These are phyloP conservation scores for Edolisoma coerulescens DNA, from an alignment of 2,113 vertebrate genomes.

Conservation along the genomic window DNA sequence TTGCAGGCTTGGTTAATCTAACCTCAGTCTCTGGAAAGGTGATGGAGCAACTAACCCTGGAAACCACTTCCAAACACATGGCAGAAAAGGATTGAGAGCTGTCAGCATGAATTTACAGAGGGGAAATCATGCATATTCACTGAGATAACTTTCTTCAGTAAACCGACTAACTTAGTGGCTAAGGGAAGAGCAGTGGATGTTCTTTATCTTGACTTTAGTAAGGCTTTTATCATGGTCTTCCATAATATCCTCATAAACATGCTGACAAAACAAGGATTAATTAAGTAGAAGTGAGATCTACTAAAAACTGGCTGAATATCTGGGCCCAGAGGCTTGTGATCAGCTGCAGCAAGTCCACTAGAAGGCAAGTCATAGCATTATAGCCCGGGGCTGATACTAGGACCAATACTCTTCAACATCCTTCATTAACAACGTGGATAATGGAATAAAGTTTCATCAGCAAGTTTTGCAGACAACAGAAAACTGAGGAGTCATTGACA, in stretches of 20 bases:
- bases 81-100: background rate
- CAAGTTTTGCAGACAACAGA: background rate
- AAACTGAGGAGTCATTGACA: background rate
- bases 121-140: background rate
- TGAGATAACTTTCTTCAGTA: background rate
- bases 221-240: background rate
- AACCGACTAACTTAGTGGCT: background rate
- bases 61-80: background rate
- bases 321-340: background rate
- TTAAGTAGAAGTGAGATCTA: background rate
- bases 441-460: background rate
- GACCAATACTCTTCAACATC: background rate
- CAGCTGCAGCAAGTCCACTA: background rate
- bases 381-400: background rate
- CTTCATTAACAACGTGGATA: background rate
- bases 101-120: background rate
- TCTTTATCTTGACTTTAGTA: background rate
- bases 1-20: background rate
- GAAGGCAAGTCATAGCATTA: background rate
- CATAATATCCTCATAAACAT: background rate
- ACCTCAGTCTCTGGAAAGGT: background rate
- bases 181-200: background rate
- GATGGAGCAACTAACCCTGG: background rate
- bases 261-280: background rate
- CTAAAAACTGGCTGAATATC: background rate